Base-by-base conservation (phyloP, 2,888 invertebrate genomes). In the Chrysolina oricalcia region DNA sequence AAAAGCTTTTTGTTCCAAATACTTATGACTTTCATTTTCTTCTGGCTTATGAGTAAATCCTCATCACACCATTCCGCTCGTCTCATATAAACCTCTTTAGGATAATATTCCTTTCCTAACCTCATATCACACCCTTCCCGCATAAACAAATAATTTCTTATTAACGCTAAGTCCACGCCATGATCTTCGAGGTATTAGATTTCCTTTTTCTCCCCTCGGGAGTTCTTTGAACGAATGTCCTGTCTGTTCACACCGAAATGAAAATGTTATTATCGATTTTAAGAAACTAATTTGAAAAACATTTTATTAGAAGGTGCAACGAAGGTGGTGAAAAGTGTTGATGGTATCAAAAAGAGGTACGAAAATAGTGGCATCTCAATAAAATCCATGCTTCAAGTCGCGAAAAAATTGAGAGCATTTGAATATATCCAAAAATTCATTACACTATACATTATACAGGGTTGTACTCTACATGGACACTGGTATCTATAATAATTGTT, bases 141-240 rank as follows among this genome's bases (percentile, higher is more conserved):
- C 72, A 75, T 72, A 70, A 72, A 78, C 74, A 78, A 74, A 74
- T 78, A 68, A 76, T 76, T 78, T 73, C 74, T 78, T 78, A 78
- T 78, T 78, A 76, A 71, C 73, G 68, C 68, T 73, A 74, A 78
- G 71, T 62, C 74, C 70, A 66, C 66, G 43, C 73, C 67, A 62
- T 65, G 72, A 72, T 70, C 40, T 70, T 68, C 50, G 62, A 15
- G 62, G 70, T 75, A 70, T 70, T 69, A 72, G 69, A 65, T 70
- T 72, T 68, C 68, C 56, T 43, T 68, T 50, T 71, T 72, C 46
- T 46, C 68, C 53, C 70, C 69, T 41, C 50, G 50, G 65, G 48
- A 73, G 69, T 73, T 69, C 41, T 66, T 70, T 66, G 35, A n/a
- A 2, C 59, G 59, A 59, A 35, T 59, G 35, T 27, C 27, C 27